Conservation (phyloP, 1,140 invertebrate genomes). For the Zaprionus taronus region DNA sequence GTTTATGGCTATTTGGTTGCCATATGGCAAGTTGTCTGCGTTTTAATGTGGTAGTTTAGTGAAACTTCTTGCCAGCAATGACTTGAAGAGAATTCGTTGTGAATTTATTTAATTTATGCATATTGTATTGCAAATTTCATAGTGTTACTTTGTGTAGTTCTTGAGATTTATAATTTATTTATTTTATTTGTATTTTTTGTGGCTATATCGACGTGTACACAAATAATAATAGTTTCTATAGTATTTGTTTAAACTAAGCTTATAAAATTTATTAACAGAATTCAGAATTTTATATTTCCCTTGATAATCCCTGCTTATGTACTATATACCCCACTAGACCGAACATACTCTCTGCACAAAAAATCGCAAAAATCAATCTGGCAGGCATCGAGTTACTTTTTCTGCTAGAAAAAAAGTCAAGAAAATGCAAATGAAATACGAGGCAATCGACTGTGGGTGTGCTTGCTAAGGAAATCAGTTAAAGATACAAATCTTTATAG, state of each 20-base stretch:
- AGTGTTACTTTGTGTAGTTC: background rate
- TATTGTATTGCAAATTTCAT: background rate
- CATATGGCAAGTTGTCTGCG: background rate
- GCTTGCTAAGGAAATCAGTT: slow-evolving; percentile 44
- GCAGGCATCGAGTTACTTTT: background rate
- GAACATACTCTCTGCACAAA: background rate
- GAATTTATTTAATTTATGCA: background rate
- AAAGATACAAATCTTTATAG: slow-evolving; percentile 18
- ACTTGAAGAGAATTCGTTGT: background rate
- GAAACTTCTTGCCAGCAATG: background rate
- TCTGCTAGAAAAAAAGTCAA: background rate
- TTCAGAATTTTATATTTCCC: background rate
- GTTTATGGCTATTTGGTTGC: background rate
- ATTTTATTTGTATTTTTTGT: too few species aligned
- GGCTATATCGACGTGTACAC: too few species aligned
- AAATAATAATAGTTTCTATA: too few species aligned
- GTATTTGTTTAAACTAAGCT: too few species aligned
- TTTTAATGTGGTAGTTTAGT: background rate
- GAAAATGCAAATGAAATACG: slow-evolving; percentile 27
- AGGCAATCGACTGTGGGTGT: slow-evolving; percentile 61
- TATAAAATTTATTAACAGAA: too few species aligned
- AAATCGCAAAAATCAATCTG: slow-evolving; percentile 7
- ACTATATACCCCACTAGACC: background rate
- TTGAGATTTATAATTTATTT: background rate
- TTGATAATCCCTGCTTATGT: too few species aligned